Percentiles rank a stretch among this genome's conserved stretches.
Evolutionary conservation across 1,140 invertebrate species (phyloP).

Genomic region (Eciton burchellii): DNA sequence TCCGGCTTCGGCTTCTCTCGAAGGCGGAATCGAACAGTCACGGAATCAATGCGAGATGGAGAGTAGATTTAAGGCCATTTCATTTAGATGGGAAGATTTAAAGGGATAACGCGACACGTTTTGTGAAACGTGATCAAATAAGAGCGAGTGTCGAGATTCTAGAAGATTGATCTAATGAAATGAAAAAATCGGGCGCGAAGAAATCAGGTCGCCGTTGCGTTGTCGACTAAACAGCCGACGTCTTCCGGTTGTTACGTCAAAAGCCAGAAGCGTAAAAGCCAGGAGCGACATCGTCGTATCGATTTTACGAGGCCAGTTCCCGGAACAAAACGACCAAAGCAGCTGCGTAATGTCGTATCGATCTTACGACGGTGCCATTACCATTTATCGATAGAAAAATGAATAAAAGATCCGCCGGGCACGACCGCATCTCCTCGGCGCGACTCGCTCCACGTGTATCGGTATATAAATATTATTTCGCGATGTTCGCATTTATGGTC

Average conservation of each 20-base stretch:
- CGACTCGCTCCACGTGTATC: neutral
- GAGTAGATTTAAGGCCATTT: neutral
- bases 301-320: conserved; percentile 39
- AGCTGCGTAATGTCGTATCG: conserved; percentile 30
- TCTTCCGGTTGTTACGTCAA: conserved; percentile 42
- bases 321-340: conserved; percentile 28
- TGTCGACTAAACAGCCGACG: conserved; percentile 4
- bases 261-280: conserved; percentile 12
- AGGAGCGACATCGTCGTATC: conserved; percentile 43
- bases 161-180: too few species aligned
- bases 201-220: neutral
- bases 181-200: too few species aligned
- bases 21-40: neutral
- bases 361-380: conserved; percentile 54
- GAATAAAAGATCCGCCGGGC: conserved; percentile 63
- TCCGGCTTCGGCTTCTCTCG: neutral
- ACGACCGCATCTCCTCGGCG: conserved; percentile 14
- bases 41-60: neutral
- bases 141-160: too few species aligned
- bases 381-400: conserved; percentile 65
- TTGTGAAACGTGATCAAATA: too few species aligned
- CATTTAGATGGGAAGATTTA: too few species aligned
- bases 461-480: conserved; percentile 56
- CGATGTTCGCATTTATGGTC: conserved; percentile 42
- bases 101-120: too few species aligned